Evolutionary conservation across 2,888 invertebrate genomes (phyloP), one percentile per base, ranked within the genome.

Genomic region (Drosophila recens): DNA sequence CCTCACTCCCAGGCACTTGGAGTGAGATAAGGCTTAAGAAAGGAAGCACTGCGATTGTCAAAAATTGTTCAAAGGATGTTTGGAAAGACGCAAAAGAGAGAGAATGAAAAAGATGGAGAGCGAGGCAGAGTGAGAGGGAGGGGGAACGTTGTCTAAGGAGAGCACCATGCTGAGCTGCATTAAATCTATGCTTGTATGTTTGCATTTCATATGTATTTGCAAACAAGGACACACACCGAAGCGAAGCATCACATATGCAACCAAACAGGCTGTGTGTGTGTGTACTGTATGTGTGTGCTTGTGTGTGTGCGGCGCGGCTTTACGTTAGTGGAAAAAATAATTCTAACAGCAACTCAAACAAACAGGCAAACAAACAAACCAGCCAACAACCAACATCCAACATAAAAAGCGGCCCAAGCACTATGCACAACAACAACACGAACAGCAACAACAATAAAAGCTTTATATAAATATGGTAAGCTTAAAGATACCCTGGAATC

Each of bases 261-360:
- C 62, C 59, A 34, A 72, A 53, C 67, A 72, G 61, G 46, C 53
- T 66, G 4, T 23, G 23, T 23, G 23, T 23, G 23, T 23, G 23
- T 23, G 23, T 23, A 0, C 23, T 23, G 23, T 23, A 0, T 71
- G 48, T 64, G n/a, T 53, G 57, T 61, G 59, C 67, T 53, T 72
- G 76, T 67, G 78, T 72, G 72, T 79, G 74, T 78, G 71, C 66
- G 67, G 67, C 82, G 77, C 85, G 78, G 87, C 83, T 87, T 84
- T 87, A 75, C 85, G 72, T 87, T 85, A 87, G 85, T 82, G 77
- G 68, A 89, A 89, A 89, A 87, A 86, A 86, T 87, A 87, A 86
- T 86, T 89, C 89, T 87, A 89, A 89, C 85, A 86, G 87, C 89
- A 89, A 87, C 89, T 89, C 89, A 89, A 85, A 89, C 87, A 89